Base-by-base conservation (phyloP, 1,140 invertebrate genomes). In the Cotesia chilonis region DNA sequence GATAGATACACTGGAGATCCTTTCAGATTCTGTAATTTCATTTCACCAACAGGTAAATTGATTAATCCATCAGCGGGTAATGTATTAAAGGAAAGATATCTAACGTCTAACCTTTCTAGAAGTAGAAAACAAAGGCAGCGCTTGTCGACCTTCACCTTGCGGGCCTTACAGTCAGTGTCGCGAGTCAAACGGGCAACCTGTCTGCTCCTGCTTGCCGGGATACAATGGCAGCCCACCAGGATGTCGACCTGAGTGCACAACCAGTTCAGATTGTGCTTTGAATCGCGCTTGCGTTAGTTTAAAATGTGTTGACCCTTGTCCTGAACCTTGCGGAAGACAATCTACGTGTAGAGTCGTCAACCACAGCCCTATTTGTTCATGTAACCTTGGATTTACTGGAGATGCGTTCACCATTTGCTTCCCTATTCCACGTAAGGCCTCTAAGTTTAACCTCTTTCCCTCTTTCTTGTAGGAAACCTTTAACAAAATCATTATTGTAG, bases 141-240 rank as follows among this genome's bases (percentile, higher is more conserved):
- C 41, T 9, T 47, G 41, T 47, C 6, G 41, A 47, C 41, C 7
- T 47, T 47, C 41, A 47, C 90, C 90, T 35, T 95, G 93, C 81
- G 93, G 93, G 37, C 84, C 90, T 0, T 94, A 94, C 81, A 92
- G 93, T 59, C 87, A 92, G 68, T 95, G 93, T 78, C 89, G 88
- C 41, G 41, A 47, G 5, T 7, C 41, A 78, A 85, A 90, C 66
- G 90, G 90, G 36, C 41, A 47, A 47, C 1, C 41, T 47, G 87
- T 91, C n/a, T 95, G 93, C 75, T 89, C 90, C 3, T 95, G 94
- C 85, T 84, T 92, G 65, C 88, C 89, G 17, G 89, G 90, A 60
- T 94, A 91, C 80, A 87, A 90, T 72, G 93, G 93, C 12, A 91
- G 87, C 61, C 90, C 91, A 71, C 91, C 90, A 37, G 85, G 87